phyloP scores from a whole-genome alignment of 2,797 vertebrate species.

The Sebastes elongatus region DNA sequence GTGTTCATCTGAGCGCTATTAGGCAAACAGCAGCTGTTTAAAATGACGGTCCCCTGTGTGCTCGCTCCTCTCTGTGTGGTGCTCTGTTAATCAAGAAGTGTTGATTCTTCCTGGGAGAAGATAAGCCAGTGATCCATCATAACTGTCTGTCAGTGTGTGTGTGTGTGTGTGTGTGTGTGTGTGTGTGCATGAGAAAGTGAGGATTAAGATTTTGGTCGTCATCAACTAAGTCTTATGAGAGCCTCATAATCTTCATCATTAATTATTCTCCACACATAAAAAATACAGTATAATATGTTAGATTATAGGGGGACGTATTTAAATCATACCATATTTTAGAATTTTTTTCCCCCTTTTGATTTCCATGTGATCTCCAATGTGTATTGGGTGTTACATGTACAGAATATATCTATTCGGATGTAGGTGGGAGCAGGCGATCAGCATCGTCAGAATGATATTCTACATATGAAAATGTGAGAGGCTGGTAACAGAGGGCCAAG shows the following conservation, averaged over 20 bases:
- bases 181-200: background rate
- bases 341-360: too few relatives aligned
- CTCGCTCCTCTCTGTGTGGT: conserved; percentile 34
- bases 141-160: conserved; percentile 16
- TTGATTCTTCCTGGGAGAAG: conserved; percentile 52
- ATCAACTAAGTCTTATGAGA: background rate
- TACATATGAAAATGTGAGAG: background rate
- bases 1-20: conserved; percentile 33
- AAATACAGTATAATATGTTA: background rate
- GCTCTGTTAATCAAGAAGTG: conserved; percentile 63
- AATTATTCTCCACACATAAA: background rate
- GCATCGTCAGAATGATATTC: too few relatives aligned
- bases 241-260: background rate
- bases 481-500: too few relatives aligned
- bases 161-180: background rate
- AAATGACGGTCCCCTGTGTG: conserved; percentile 47
- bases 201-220: background rate
- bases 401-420: too few relatives aligned
- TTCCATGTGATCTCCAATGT: too few relatives aligned
- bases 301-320: background rate
- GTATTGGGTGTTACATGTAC: too few relatives aligned
- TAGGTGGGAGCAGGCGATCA: too few relatives aligned
- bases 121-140: conserved; percentile 49
- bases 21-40: conserved; percentile 58
- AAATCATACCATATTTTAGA: background rate